Evolutionary conservation across 2,797 vertebrate genomes (phyloP).

Genomic region (Catostomus latipinnis): DNA sequence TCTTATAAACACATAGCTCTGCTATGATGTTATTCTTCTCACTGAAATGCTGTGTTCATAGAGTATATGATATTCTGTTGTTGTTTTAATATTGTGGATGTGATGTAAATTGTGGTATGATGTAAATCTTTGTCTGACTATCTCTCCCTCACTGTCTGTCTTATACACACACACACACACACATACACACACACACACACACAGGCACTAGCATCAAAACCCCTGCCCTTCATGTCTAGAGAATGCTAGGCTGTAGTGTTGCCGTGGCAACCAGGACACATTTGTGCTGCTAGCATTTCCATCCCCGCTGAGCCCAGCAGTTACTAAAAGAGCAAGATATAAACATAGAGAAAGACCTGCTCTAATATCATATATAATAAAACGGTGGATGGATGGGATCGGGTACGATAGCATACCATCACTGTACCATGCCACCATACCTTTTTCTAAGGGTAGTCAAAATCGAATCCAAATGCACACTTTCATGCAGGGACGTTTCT

Average conservation of each 20-base stretch:
- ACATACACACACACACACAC: constrained; percentile 14
- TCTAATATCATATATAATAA: no score
- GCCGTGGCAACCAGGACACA: constrained; percentile 58
- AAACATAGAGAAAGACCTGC: constrained; percentile 19
- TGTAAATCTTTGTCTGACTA: constrained; percentile 36
- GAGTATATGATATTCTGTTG: not conserved
- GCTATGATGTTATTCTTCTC: constrained; percentile 13
- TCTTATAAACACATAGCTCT: constrained; percentile 1
- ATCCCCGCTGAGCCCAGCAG: constrained; percentile 57
- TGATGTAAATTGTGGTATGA: constrained; percentile 7
- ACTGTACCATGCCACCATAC: no score
- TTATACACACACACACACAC: constrained; percentile 3
- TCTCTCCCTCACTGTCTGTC: constrained; percentile 10
- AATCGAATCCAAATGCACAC: no score
- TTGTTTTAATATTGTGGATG: constrained; percentile 9
- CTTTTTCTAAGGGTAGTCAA: no score
- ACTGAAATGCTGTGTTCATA: not conserved
- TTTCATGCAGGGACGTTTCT: no score
- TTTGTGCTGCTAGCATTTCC: constrained; percentile 49
- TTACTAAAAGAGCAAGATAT: constrained; percentile 34
- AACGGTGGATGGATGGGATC: no score
- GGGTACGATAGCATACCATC: no score
- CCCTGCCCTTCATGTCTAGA: constrained; percentile 36
- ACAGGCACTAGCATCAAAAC: constrained; percentile 27
- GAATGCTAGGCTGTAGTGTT: constrained; percentile 62